These are phyloP conservation scores for Sanderia malayensis DNA, from an alignment of 30 jellyfish, hydroid and myxozoan species.

Conservation along the genomic window DNA sequence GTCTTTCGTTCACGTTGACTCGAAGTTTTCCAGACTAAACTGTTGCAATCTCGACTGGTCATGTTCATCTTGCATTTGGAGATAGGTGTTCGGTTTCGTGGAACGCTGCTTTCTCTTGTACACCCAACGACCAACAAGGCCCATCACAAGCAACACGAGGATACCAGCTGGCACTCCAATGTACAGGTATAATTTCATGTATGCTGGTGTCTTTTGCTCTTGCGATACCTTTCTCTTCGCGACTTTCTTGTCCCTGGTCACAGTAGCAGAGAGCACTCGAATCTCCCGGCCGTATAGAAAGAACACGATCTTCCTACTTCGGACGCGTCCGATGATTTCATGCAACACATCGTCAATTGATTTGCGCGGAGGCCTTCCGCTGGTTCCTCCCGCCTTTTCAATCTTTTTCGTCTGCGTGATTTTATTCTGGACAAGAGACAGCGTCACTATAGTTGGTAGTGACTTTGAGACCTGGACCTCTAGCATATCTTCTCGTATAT, in stretches of 20 bases:
- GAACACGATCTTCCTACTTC: constrained; percentile 22
- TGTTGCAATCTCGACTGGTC: constrained; percentile 8
- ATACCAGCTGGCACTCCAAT: constrained; percentile 25
- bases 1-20: constrained; percentile 3
- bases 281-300: constrained; percentile 39
- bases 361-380: not conserved
- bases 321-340: constrained; percentile 18
- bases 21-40: not conserved
- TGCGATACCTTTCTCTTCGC: not conserved
- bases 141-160: not conserved
- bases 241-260: constrained; percentile 27
- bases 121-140: not conserved
- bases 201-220: constrained; percentile 1
- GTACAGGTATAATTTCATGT: constrained; percentile 9
- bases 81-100: constrained; percentile 16
- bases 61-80: constrained; percentile 37
- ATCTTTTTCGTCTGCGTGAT: too few species aligned
- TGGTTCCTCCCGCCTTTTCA: not conserved
- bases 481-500: constrained; percentile 44
- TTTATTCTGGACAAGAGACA: constrained; percentile 46
- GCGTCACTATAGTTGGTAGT: constrained; percentile 51
- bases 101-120: constrained; percentile 17
- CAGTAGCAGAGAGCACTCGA: constrained; percentile 38
- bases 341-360: constrained; percentile 43
- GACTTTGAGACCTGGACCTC: constrained; percentile 44